Evolutionary conservation across 2,888 invertebrate genomes (phyloP), one percentile per base, ranked within the genome.

Genomic region (Pilophorus perplexus): DNA sequence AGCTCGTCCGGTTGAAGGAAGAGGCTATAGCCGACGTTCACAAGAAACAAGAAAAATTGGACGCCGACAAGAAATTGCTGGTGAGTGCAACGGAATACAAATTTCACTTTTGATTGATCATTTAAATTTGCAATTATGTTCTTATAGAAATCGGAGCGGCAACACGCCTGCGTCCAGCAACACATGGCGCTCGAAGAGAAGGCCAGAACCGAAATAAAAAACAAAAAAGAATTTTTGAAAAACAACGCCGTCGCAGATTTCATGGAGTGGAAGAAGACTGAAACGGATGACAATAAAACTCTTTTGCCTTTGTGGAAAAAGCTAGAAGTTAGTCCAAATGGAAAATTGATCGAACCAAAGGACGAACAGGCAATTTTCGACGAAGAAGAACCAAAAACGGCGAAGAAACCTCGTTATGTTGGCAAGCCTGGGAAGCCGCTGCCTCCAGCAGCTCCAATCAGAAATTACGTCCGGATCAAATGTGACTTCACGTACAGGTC

Each of bases 401-500:
- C 22, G 2, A 40, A 37, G 55, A 59, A 42, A 42, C 25, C 59
- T 10, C 16, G 22, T 5, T 12, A 8, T 12, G 2, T 8, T 2
- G 10, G 28, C 12, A 52, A 52, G 28, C 1, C 14, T n/a, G 52
- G 52, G 14, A 27, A 60, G 33, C 22, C 67, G 22, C 22, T 42
- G 18, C n/a, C 65, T 18, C 48, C 65, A 50, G 18, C 27, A 4
- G 50, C 62, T 2, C 44, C 57, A 23, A 23, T 67, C 18, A 55
- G 55, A 8, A 2, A 4, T 10, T 46, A 20, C 20, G 64, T 55
- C 2, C 40, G 14, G n/a, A 69, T 69, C 22, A 50, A 27, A 18
- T 50, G 59, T 27, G 57, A 79, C 27, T 90, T 91, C 74, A 89
- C 91, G 0, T 83, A 85, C 8, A 80, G 93, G 64, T 82, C 82